Evolutionary conservation across 1,140 invertebrate genomes (phyloP), one percentile per base, ranked within the genome.

Genomic region (Diorhabda carinulata): DNA sequence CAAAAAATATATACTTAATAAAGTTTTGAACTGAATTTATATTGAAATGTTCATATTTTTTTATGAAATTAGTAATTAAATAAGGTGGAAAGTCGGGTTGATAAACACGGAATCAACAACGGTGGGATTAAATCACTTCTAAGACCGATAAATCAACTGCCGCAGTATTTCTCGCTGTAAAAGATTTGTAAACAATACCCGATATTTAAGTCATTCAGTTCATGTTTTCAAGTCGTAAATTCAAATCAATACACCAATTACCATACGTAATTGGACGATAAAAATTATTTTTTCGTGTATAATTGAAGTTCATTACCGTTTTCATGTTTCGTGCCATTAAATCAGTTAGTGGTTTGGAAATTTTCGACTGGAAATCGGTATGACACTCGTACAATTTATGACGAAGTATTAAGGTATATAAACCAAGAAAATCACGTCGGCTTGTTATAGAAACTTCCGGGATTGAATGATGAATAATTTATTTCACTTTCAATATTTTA

Each of bases 191-290:
- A 62, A 62, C 61, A 62, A 62, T 5, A 43, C 43, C 41, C 43
- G 61, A 62, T 43, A 43, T n/a, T 52, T 62, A 62, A 62, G 44
- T 62, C 41, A 62, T 6, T 8, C 43, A 8, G 43, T 62, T 62
- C 61, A 62, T 62, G 61, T 62, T 62, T 62, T 41, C 61, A n/a
- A 62, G 10, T 62, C 61, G 61, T 62, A 62, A 62, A 62, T 62
- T 43, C 43, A 10, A 43, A 62, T 44, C 61, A 44, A 62, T 62
- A 44, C 25, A 43, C 43, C 61, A 62, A 62, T 62, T 62, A 62
- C 41, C 61, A 62, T 62, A 62, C 41, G 41, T 62, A 62, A 62
- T 62, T 62, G 61, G 61, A 43, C 61, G 61, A 47, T 62, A 62
- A 62, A 62, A 62, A 62, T 62, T 41, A 62, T 62, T 62, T 62